Conservation (phyloP, 2,888 invertebrate genomes). For the Eueremaeus valkanovi region DNA sequence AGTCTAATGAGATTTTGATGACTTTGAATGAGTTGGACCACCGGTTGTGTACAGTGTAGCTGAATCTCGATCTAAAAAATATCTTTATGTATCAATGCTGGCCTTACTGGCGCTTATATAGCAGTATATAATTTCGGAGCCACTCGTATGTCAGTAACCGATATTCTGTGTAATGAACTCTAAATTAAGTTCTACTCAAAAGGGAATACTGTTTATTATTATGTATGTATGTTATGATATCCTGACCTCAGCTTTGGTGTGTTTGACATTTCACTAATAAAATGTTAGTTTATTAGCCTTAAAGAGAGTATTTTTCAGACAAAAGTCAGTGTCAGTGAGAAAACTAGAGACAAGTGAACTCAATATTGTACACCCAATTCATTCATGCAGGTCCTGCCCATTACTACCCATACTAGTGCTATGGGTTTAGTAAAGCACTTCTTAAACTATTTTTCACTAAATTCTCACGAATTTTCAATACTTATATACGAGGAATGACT, state of each 20-base stretch:
- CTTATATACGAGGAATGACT: background rate
- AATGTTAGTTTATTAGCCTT: constrained; percentile 27
- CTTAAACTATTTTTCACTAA: background rate
- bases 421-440: constrained; percentile 21
- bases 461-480: constrained; percentile 4
- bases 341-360: constrained; percentile 3
- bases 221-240: background rate
- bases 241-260: constrained; percentile 6
- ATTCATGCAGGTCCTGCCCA: constrained; percentile 1
- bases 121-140: no score
- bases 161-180: constrained; percentile 27
- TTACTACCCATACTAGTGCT: background rate
- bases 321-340: constrained; percentile 4
- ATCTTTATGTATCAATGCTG: no score
- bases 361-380: constrained; percentile 25
- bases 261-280: constrained; percentile 26
- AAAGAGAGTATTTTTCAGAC: background rate
- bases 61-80: no score
- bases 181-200: background rate
- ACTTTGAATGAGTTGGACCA: constrained; percentile 26
- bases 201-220: background rate
- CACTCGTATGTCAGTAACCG: constrained; percentile 19
- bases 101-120: no score
- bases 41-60: no score
- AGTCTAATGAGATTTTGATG: constrained; percentile 33